phyloP scores from a whole-genome alignment of 2,888 invertebrate species.

The Ceramica pisi region DNA sequence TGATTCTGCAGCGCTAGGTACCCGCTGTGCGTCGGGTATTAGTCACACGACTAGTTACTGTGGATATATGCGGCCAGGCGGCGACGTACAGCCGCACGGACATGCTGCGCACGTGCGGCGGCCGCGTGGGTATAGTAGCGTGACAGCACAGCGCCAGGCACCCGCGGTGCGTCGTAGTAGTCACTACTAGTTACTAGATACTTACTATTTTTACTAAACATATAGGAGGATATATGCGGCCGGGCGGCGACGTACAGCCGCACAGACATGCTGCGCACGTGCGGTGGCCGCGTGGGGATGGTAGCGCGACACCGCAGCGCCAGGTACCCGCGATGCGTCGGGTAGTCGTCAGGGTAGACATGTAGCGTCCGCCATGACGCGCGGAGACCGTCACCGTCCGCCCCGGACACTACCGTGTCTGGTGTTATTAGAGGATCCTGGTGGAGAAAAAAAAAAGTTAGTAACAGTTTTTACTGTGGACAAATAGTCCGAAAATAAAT shows the following conservation, averaged over 20 bases:
- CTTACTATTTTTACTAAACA: conserved; percentile 90
- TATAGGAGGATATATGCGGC: conserved; percentile 87
- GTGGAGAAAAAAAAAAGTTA: neutral
- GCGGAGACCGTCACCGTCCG: conserved; percentile 84
- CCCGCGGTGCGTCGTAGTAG: conserved; percentile 69
- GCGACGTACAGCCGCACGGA: conserved; percentile 87
- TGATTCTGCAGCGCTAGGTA: too few relatives aligned
- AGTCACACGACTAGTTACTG: conserved; percentile 44
- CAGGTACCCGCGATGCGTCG: conserved; percentile 84
- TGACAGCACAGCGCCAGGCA: conserved; percentile 66
- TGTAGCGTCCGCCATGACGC: conserved; percentile 87
- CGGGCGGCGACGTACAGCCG: conserved; percentile 84
- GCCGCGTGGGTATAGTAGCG: conserved; percentile 71
- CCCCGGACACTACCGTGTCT: conserved; percentile 83
- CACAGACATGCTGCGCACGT: conserved; percentile 85
- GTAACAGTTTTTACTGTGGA: too few relatives aligned
- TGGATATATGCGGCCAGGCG: conserved; percentile 85
- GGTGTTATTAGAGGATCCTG: conserved; percentile 86
- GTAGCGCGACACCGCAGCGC: conserved; percentile 85
- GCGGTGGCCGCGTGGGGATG: conserved; percentile 80
- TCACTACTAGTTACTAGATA: conserved; percentile 49
- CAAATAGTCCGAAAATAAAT: too few relatives aligned
- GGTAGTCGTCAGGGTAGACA: conserved; percentile 85
- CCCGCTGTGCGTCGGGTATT: too few relatives aligned
- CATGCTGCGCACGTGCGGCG: conserved; percentile 84